Percentiles rank a stretch among this genome's conserved stretches.
Evolutionary conservation across 2,888 invertebrate species (phyloP).

Genomic region (Drosophila prolongata): DNA sequence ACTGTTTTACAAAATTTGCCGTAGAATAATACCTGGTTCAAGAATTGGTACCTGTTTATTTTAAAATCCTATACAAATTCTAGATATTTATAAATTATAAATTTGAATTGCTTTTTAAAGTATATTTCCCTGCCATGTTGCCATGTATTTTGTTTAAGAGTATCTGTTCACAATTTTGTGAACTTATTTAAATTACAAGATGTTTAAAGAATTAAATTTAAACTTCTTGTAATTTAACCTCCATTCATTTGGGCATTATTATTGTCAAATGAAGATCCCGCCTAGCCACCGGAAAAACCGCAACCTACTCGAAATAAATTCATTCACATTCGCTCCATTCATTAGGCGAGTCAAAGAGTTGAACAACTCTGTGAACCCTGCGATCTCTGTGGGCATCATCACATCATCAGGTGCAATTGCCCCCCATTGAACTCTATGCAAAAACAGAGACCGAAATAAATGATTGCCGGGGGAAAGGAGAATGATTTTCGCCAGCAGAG

Average conservation of each 20-base stretch:
- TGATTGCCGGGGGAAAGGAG: conserved; percentile 5
- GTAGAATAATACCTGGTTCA: too few species aligned
- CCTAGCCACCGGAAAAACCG: neutral
- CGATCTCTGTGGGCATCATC: conserved; percentile 16
- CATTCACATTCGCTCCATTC: conserved; percentile 51
- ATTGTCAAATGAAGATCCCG: neutral
- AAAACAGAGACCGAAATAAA: conserved; percentile 42
- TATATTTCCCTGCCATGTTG: too few species aligned
- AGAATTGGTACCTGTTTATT: too few species aligned
- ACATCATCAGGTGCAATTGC: conserved; percentile 40
- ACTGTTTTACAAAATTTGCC: too few species aligned
- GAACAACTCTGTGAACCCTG: conserved; percentile 51
- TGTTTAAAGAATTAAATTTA: neutral
- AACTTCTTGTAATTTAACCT: neutral
- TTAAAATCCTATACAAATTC: too few species aligned
- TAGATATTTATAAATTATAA: too few species aligned
- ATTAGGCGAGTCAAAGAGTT: conserved; percentile 61
- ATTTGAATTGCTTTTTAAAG: too few species aligned
- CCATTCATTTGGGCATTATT: neutral
- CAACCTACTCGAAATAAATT: conserved; percentile 14
- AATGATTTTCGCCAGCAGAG: conserved; percentile 15
- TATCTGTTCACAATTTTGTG: neutral
- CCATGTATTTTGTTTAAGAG: too few species aligned
- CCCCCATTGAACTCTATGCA: conserved; percentile 37
- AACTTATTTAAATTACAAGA: too few species aligned